Base-by-base conservation (phyloP, 2,113 vertebrate species). In the Phrynocephalus versicolor region DNA sequence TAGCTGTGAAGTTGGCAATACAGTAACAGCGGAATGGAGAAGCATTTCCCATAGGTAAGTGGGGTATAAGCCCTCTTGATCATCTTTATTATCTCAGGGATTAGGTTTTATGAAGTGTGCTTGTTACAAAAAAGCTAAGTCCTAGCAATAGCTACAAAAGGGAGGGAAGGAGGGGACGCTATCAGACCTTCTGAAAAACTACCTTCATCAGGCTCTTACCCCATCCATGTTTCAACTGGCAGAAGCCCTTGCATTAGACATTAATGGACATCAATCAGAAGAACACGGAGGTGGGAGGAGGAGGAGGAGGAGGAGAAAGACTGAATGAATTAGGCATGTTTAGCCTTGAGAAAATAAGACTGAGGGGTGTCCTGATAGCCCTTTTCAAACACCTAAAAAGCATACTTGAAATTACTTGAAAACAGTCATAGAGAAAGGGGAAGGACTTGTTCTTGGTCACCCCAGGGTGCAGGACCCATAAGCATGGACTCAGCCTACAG, bases 51-150 rank as follows among this genome's bases (percentile, higher is more conserved):
- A 95, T 93, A 96, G 97, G 95, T 97, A 93, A 92, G 35, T 81
- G 91, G 95, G 96, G 97, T n/a, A 97, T 94, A 95, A 96, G 90
- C 86, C 85, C 95, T 93, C 95, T 96, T 95, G 95, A 96, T 97
- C 92, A 96, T 86, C 94, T 95, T 96, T 94, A 95, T 96, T 96
- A 96, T 94, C 86, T 89, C 89, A 96, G 87, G 93, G 97, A 94
- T 87, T 96, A 94, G 94, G 82, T 89, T 92, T 86, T 87, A 72
- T 19, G 83, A 92, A 85, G 23, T 82, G 79, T 65, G 3, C 35
- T 62, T 79, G 39, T 62, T n/a, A n/a, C n/a, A n/a, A n/a, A 86
- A 90, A 88, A 94, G 87, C 25, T n/a, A 86, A 90, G 72, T 30
- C 80, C 41, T 67, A 62, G 79, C 62, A 67, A 37, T 8, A 45